phyloP scores from a whole-genome alignment of 2,113 vertebrate genomes.

The Corythaeola cristata region DNA sequence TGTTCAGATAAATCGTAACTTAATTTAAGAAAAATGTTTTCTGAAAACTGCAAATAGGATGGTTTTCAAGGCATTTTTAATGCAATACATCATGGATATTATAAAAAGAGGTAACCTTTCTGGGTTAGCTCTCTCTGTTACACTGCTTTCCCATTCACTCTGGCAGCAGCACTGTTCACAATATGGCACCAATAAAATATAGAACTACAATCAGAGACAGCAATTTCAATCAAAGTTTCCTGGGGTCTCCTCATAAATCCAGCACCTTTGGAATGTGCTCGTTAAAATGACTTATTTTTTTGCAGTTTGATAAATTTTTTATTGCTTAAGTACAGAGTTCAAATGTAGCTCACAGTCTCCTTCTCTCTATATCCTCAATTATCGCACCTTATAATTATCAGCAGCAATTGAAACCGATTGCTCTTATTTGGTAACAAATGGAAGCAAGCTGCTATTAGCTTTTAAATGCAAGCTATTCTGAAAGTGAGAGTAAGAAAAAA shows the following conservation, averaged over 20 bases:
- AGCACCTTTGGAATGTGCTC: slow-evolving; percentile 74
- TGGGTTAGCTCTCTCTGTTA: slow-evolving; percentile 28
- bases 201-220: slow-evolving; percentile 71
- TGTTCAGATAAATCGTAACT: slow-evolving; percentile 85
- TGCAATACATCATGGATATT: slow-evolving; percentile 17
- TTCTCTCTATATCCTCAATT: slow-evolving; percentile 43
- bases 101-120: slow-evolving; percentile 38
- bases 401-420: slow-evolving; percentile 52
- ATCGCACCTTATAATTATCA: slow-evolving; percentile 68
- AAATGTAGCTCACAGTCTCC: slow-evolving; percentile 50
- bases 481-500: neutral
- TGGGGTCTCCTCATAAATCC: slow-evolving; percentile 72
- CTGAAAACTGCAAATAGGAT: slow-evolving; percentile 81
- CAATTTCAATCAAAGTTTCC: slow-evolving; percentile 71
- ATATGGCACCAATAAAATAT: slow-evolving; percentile 72
- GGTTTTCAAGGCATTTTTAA: slow-evolving; percentile 76
- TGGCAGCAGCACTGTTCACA: slow-evolving; percentile 60
- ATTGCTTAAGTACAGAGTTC: slow-evolving; percentile 70
- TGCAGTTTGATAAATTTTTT: slow-evolving; percentile 71
- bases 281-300: slow-evolving; percentile 73
- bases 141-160: slow-evolving; percentile 36
- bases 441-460: slow-evolving; percentile 50
- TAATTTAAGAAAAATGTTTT: slow-evolving; percentile 82
- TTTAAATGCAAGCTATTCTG: slow-evolving; percentile 1
- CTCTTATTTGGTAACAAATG: slow-evolving; percentile 60